phyloP scores from a whole-genome alignment of 2,113 vertebrate species.

The Aythya baeri region DNA sequence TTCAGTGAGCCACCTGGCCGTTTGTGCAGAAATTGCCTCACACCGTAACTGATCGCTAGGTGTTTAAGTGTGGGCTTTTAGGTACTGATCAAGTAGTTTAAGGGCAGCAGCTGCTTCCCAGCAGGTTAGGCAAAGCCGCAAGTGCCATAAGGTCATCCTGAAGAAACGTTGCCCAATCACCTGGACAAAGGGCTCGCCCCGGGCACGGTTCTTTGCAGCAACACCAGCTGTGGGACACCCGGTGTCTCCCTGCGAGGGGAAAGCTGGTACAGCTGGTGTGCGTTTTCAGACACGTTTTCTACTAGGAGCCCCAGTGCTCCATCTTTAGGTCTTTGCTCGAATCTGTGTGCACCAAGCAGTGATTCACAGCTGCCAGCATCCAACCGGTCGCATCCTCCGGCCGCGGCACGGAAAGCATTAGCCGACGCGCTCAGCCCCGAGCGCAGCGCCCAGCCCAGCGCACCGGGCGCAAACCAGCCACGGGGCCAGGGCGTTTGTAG shows the following conservation, averaged over 20 bases:
- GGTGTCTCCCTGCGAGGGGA: not conserved
- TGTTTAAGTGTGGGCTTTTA: not conserved
- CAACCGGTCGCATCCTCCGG: not conserved
- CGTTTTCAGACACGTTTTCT: not conserved
- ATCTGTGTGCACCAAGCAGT: not conserved
- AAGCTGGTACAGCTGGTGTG: not conserved
- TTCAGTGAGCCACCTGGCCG: not conserved
- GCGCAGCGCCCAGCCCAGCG: accelerated
- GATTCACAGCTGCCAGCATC: slow-evolving; percentile 7
- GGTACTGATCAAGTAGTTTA: not conserved
- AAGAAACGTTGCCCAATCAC: not conserved
- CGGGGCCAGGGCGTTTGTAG: not conserved
- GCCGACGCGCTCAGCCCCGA: accelerated
- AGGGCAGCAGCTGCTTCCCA: not conserved
- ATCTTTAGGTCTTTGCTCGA: slow-evolving; percentile 50
- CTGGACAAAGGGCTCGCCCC: not conserved
- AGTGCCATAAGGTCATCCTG: not conserved
- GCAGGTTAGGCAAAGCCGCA: not conserved
- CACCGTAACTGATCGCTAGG: not conserved
- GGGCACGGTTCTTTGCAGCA: accelerated
- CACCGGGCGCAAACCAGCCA: accelerated
- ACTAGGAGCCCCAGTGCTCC: slow-evolving; percentile 29
- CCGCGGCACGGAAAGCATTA: not conserved
- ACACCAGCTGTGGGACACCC: not conserved
- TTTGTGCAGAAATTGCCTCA: not conserved